phyloP scores from a whole-genome alignment of 2,888 invertebrate species.

The Drosophila cognata region DNA sequence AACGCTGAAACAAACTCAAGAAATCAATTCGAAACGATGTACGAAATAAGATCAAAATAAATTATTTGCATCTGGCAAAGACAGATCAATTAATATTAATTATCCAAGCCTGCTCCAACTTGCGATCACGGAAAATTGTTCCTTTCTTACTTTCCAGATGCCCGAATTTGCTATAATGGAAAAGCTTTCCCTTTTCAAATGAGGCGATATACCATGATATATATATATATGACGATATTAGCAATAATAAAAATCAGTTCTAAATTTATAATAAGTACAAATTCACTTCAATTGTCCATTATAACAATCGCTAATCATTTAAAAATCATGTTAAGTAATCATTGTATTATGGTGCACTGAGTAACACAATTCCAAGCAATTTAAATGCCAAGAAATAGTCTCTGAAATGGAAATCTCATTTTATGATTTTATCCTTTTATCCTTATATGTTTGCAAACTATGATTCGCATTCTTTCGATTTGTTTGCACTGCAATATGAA shows the following conservation, averaged over 20 bases:
- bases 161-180: too few species aligned
- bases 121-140: background rate
- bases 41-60: background rate
- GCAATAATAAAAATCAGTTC: background rate
- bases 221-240: too few species aligned
- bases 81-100: background rate
- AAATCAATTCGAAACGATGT: background rate
- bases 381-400: background rate
- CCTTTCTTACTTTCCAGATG: background rate
- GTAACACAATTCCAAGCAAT: background rate
- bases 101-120: background rate
- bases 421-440: background rate
- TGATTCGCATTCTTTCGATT: background rate
- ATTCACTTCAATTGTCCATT: background rate
- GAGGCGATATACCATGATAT: too few species aligned
- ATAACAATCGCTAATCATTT: background rate
- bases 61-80: background rate
- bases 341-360: background rate
- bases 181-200: too few species aligned
- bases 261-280: background rate
- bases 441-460: background rate
- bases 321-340: background rate
- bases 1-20: background rate
- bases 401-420: background rate
- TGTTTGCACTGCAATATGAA: constrained; percentile 1